Evolutionary conservation across 2,888 invertebrate species (phyloP).

Genomic region (Lochmaea capreae): DNA sequence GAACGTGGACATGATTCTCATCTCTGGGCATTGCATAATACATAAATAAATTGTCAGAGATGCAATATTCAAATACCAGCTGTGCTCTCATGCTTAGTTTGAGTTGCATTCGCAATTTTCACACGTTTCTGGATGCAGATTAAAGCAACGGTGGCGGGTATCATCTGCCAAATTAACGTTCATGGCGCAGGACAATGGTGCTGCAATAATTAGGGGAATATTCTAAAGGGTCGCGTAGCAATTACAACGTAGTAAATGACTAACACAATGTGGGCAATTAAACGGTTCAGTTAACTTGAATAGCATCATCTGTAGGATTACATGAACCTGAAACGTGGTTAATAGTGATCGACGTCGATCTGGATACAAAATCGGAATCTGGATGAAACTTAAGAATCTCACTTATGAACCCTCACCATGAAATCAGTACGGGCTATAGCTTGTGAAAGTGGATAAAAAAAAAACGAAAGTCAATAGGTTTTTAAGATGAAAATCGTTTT

Average conservation of each 20-base stretch:
- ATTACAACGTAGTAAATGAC: slow-evolving; percentile 35
- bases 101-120: slow-evolving; percentile 36
- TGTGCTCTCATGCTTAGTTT: slow-evolving; percentile 30
- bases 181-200: slow-evolving; percentile 31
- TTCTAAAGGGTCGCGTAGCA: slow-evolving; percentile 34
- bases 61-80: slow-evolving; percentile 30
- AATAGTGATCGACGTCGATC: slow-evolving; percentile 24
- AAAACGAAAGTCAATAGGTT: background rate
- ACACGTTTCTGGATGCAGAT: slow-evolving; percentile 37
- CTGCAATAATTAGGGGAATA: slow-evolving; percentile 37
- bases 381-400: background rate
- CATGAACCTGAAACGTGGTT: slow-evolving; percentile 33
- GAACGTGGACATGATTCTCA: background rate
- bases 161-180: slow-evolving; percentile 40
- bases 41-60: slow-evolving; percentile 23
- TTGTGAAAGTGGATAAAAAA: background rate
- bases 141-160: slow-evolving; percentile 24
- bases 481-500: too few relatives aligned
- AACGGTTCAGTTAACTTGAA: slow-evolving; percentile 35
- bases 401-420: background rate
- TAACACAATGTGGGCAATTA: slow-evolving; percentile 39
- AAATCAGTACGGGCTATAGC: background rate
- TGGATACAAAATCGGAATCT: slow-evolving; percentile 11
- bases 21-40: background rate
- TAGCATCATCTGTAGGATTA: slow-evolving; percentile 39